phyloP scores from a whole-genome alignment of 2,113 vertebrate species.

The Murina feae region DNA sequence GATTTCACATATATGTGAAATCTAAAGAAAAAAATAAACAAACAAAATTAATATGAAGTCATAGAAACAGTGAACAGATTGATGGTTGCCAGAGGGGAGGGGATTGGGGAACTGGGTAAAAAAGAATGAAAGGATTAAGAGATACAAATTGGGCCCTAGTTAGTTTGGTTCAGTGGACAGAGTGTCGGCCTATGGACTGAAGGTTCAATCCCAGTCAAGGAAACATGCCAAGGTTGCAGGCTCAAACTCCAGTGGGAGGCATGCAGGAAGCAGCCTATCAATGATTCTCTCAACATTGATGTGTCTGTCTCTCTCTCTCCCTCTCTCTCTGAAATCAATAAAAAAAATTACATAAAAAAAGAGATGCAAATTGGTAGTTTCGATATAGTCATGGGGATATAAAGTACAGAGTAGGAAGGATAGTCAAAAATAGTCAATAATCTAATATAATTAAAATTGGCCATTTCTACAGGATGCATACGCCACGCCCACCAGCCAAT shows the following conservation, averaged over 20 bases:
- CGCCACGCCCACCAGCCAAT: too few relatives aligned
- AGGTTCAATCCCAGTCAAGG: too few relatives aligned
- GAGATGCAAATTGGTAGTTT: neutral
- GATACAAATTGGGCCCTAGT: neutral
- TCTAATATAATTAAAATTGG: too few relatives aligned
- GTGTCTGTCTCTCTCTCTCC: too few relatives aligned
- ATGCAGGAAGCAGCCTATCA: too few relatives aligned
- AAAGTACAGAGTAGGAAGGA: neutral
- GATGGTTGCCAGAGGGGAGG: neutral
- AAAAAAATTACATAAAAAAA: neutral
- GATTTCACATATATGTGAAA: neutral
- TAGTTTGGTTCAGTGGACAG: too few relatives aligned
- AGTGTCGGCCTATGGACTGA: too few relatives aligned
- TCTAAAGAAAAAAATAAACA: neutral
- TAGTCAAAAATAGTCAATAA: neutral
- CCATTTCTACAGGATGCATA: too few relatives aligned
- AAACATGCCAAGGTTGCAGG: too few relatives aligned
- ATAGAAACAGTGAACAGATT: neutral
- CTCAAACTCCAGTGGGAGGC: too few relatives aligned
- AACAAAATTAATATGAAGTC: neutral
- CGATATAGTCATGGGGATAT: neutral
- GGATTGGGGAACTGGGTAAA: neutral
- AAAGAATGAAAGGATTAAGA: neutral
- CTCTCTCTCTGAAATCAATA: too few relatives aligned
- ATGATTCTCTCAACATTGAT: too few relatives aligned